phyloP scores from a whole-genome alignment of 1,140 invertebrate species.

The Hycleus cichorii region DNA sequence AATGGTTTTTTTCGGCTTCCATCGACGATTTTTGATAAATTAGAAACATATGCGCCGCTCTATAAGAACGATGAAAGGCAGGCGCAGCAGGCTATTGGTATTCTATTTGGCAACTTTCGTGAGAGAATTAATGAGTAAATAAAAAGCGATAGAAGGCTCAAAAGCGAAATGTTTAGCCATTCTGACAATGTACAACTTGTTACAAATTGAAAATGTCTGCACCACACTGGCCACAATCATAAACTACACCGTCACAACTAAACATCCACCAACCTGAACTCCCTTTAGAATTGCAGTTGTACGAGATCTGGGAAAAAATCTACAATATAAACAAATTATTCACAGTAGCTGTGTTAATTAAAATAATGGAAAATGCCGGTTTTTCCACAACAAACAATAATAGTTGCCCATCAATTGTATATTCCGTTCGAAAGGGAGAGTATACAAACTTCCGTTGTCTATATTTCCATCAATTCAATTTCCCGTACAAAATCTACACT shows the following conservation, averaged over 20 bases:
- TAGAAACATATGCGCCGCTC: too few species aligned
- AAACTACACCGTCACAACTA: conserved; percentile 7
- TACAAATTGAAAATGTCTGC: conserved; percentile 15
- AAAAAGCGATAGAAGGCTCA: too few species aligned
- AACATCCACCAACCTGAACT: conserved; percentile 5
- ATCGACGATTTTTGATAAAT: too few species aligned
- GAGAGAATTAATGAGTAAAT: too few species aligned
- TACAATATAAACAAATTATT: conserved; percentile 1
- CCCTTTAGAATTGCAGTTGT: not conserved
- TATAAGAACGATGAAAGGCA: too few species aligned
- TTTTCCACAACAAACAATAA: not conserved
- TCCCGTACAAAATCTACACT: conserved; percentile 39
- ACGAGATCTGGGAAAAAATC: not conserved
- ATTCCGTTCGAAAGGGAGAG: not conserved
- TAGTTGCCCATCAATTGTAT: not conserved
- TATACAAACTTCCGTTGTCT: conserved; percentile 15
- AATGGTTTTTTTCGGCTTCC: too few species aligned
- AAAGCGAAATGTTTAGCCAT: too few species aligned
- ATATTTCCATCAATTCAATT: conserved; percentile 39
- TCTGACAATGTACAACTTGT: not conserved
- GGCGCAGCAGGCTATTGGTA: too few species aligned
- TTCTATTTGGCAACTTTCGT: too few species aligned
- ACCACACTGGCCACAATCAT: conserved; percentile 8
- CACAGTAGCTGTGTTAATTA: not conserved
- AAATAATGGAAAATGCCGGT: too few species aligned